phyloP scores from a whole-genome alignment of 2,113 vertebrate species.

The chimpanzee (Pan troglodytes) region DNA sequence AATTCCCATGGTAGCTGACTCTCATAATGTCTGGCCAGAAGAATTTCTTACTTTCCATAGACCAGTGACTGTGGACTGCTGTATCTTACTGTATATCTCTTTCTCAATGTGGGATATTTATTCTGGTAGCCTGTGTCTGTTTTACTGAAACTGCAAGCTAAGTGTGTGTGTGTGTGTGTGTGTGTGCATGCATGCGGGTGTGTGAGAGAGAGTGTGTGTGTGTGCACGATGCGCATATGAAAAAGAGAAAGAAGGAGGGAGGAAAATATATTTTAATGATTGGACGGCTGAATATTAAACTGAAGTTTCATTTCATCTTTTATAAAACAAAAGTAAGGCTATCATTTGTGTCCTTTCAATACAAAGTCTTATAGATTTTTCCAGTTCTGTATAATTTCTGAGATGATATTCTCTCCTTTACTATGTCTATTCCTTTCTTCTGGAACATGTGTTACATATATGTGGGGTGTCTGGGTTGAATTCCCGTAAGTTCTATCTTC shows the following conservation, averaged over 20 bases:
- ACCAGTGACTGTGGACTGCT: background rate
- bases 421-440: background rate
- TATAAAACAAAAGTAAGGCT: background rate
- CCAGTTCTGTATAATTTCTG: background rate
- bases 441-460: background rate
- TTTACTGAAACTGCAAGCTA: background rate
- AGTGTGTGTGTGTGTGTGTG: background rate
- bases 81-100: background rate
- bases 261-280: background rate
- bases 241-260: too few relatives aligned
- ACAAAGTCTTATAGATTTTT: background rate
- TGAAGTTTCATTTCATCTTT: background rate
- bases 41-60: background rate
- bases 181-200: background rate
- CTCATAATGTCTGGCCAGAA: background rate
- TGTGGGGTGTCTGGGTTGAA: background rate
- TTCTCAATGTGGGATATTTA: background rate
- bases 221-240: too few relatives aligned
- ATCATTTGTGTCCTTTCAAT: background rate
- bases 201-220: background rate
- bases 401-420: background rate
- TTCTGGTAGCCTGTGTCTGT: background rate
- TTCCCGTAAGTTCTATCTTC: background rate
- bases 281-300: background rate
- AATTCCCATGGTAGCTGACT: background rate